Conservation (phyloP, 2,888 invertebrate species). For the Aspidiotus rigidus region DNA sequence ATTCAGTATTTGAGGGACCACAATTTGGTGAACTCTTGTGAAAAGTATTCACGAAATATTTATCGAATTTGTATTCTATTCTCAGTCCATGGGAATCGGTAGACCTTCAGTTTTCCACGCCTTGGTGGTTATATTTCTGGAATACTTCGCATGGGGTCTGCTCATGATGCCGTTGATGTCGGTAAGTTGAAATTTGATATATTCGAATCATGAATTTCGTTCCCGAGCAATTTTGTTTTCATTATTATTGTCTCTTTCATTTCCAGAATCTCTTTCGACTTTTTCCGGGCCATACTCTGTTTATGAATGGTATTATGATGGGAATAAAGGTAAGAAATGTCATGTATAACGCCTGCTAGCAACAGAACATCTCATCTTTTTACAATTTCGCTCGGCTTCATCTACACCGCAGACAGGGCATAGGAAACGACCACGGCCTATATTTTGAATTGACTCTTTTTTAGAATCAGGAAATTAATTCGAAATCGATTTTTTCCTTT, state of each 20-base stretch:
- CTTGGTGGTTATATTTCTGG: slow-evolving; percentile 95
- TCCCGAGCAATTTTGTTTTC: neutral
- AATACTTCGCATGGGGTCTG: slow-evolving; percentile 99
- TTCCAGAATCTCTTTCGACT: slow-evolving; percentile 82
- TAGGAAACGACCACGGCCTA: too few species aligned
- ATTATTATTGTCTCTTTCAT: slow-evolving; percentile 17
- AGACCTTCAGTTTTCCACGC: slow-evolving; percentile 97
- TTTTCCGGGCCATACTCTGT: slow-evolving; percentile 96
- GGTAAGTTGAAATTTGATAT: slow-evolving; percentile 46
- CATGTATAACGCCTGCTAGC: too few species aligned
- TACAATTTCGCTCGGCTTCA: too few species aligned
- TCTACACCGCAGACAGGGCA: too few species aligned
- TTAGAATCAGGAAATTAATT: too few species aligned
- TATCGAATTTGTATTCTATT: slow-evolving; percentile 39
- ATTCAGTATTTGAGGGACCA: neutral
- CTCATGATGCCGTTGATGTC: slow-evolving; percentile 95
- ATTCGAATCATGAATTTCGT: neutral
- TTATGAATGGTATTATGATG: slow-evolving; percentile 99
- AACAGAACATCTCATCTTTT: too few species aligned
- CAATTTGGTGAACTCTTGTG: neutral
- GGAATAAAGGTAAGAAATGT: slow-evolving; percentile 67
- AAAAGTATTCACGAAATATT: neutral
- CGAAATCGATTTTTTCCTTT: too few species aligned
- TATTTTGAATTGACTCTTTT: too few species aligned
- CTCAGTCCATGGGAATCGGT: slow-evolving; percentile 75